Conservation (phyloP, 2,797 vertebrate genomes). For the Cynopterus sphinx region DNA sequence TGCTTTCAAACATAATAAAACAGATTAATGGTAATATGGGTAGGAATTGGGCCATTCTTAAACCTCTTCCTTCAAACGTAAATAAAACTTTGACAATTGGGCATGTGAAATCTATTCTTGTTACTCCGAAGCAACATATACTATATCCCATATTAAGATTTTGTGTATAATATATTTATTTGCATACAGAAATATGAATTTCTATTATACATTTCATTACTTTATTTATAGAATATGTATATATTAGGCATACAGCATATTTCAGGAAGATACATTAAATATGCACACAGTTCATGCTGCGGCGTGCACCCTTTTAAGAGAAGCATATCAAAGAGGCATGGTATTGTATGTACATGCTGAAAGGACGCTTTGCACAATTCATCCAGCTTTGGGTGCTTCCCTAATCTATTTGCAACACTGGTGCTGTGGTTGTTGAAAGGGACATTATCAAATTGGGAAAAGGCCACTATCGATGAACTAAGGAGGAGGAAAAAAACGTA, state of each 20-base stretch:
- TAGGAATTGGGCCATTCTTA: background rate
- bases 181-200: slow-evolving; percentile 82
- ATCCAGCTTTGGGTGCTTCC: slow-evolving; percentile 64
- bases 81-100: background rate
- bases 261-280: slow-evolving; percentile 71
- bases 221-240: slow-evolving; percentile 76
- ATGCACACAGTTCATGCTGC: slow-evolving; percentile 77
- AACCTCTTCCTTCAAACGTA: slow-evolving; percentile 33
- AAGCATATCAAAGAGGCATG: slow-evolving; percentile 73
- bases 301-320: slow-evolving; percentile 70
- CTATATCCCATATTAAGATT: slow-evolving; percentile 44
- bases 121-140: slow-evolving; percentile 49
- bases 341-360: slow-evolving; percentile 77
- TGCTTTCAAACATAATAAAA: slow-evolving; percentile 38
- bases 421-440: slow-evolving; percentile 47
- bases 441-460: slow-evolving; percentile 7
- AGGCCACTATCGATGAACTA: slow-evolving; percentile 32
- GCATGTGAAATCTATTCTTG: background rate
- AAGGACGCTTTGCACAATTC: slow-evolving; percentile 67
- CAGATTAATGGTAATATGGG: slow-evolving; percentile 4
- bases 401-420: slow-evolving; percentile 68
- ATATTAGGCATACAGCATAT: slow-evolving; percentile 75
- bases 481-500: slow-evolving; percentile 36
- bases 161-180: slow-evolving; percentile 80
- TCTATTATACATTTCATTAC: slow-evolving; percentile 76